Evolutionary conservation across 1,140 invertebrate species (phyloP), one percentile per base, ranked within the genome.

Genomic region (Agrilus planipennis): DNA sequence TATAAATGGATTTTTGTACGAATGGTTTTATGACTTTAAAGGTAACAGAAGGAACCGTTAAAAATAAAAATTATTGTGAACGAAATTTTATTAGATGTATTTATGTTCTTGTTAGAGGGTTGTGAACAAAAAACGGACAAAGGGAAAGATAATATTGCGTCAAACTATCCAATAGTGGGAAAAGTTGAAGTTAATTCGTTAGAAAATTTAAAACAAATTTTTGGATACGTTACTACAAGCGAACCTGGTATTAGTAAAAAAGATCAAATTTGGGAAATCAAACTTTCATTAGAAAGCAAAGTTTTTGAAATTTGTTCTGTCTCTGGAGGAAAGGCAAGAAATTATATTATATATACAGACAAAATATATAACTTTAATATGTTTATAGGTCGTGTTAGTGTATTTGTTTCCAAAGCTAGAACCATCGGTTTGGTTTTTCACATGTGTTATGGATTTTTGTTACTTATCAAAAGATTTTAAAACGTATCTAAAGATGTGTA

Each of bases 401-500:
- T 50, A 47, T 32, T 38, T 47, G 20, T 27, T 27, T 15, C 44
- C 38, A 14, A 44, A 41, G 25, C 48, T 47, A 39, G 30, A 44
- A 4, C 41, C 43, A 11, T 45, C 46, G 12, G 39, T 50, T 30
- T 50, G 49, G 49, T 36, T 50, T 2, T 39, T 34, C 10, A 42
- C 49, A 9, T 10, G 30, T 11, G 39, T 42, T 4, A 40, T 42
- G 34, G 32, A 42, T 17, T 47, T 41, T 27, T 45, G 36, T 21
- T 50, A 42, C 25, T 18, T 50, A 32, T 41, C 49, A 3, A 25
- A 42, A 22, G 42, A 48, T 34, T 45, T 50, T 27, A 37, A 45
- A 2, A 42, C 40, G 4, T 50, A 50, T 35, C 40, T 50, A 12
- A 39, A 43, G 6, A 50, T 50, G 49, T 34, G 35, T 21, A 31